phyloP scores from a whole-genome alignment of 2,888 invertebrate genomes.

The Cremastinae sp. region DNA sequence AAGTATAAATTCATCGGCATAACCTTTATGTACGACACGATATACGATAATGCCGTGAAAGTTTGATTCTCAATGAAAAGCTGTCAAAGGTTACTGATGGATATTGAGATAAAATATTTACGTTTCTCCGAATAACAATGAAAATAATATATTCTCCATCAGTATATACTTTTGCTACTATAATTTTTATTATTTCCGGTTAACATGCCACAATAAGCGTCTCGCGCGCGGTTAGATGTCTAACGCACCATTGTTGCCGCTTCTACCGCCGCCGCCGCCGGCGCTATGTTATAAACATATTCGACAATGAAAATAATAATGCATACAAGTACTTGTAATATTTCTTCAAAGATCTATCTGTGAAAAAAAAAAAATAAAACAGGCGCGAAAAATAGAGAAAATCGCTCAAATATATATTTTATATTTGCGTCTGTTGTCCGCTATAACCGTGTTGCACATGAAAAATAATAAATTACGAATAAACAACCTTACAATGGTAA shows the following conservation, averaged over 20 bases:
- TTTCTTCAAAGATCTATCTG: conserved; percentile 11
- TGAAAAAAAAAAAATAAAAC: conserved; percentile 7
- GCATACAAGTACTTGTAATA: background rate
- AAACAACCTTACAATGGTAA: conserved; percentile 34
- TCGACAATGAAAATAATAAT: conserved; percentile 21
- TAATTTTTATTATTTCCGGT: conserved; percentile 33
- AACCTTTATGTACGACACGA: conserved; percentile 33
- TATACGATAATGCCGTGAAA: background rate
- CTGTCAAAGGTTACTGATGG: background rate
- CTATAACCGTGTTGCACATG: conserved; percentile 10
- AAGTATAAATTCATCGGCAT: conserved; percentile 6
- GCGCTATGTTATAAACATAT: conserved; percentile 29
- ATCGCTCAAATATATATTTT: conserved; percentile 8
- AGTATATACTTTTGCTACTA: conserved; percentile 15
- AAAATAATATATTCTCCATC: conserved; percentile 2
- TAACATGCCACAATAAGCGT: conserved; percentile 35
- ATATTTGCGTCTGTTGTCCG: too few relatives aligned
- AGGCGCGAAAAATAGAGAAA: background rate
- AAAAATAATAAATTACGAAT: conserved; percentile 15
- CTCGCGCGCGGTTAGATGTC: conserved; percentile 32
- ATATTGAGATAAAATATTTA: background rate
- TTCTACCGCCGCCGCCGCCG: conserved; percentile 20
- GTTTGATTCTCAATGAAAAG: conserved; percentile 4
- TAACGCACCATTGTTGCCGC: conserved; percentile 27
- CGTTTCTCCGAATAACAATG: conserved; percentile 2